phyloP scores from a whole-genome alignment of 2,797 vertebrate genomes.

The Lacerta agilis region DNA sequence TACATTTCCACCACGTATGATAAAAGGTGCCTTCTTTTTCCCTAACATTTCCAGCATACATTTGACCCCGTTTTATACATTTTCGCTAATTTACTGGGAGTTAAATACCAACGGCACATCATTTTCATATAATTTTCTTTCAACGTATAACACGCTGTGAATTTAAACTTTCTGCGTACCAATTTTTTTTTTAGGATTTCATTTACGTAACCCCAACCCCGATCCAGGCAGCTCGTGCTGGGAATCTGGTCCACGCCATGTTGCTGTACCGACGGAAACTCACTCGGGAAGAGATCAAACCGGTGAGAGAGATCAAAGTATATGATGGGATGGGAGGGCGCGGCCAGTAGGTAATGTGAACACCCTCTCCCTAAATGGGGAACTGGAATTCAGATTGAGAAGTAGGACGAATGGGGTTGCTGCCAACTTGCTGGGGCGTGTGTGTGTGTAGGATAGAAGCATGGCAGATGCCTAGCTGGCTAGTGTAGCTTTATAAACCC shows the following conservation, averaged over 20 bases:
- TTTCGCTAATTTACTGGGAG: too few species aligned
- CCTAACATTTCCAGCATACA: too few species aligned
- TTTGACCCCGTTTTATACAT: too few species aligned
- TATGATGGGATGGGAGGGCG: background rate
- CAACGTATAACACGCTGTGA: too few species aligned
- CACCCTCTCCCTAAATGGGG: background rate
- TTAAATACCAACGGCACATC: too few species aligned
- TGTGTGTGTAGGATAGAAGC: background rate
- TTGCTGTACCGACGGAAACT: conserved; percentile 89
- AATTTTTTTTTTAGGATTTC: conserved; percentile 82
- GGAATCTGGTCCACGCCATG: conserved; percentile 87
- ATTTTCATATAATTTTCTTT: too few species aligned
- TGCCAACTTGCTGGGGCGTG: background rate
- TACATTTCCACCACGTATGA: too few species aligned
- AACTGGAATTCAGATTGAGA: background rate
- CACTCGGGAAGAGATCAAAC: conserved; percentile 88
- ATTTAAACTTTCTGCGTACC: background rate
- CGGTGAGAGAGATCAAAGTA: conserved; percentile 77
- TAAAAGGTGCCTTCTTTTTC: too few species aligned
- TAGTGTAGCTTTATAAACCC: too few species aligned
- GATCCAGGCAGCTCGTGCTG: conserved; percentile 88
- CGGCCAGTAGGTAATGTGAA: too few species aligned
- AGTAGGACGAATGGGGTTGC: background rate
- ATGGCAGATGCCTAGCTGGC: background rate
- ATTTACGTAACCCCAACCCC: conserved; percentile 88